Conservation (phyloP, 1,140 invertebrate genomes). For the Copidosoma floridanum region DNA sequence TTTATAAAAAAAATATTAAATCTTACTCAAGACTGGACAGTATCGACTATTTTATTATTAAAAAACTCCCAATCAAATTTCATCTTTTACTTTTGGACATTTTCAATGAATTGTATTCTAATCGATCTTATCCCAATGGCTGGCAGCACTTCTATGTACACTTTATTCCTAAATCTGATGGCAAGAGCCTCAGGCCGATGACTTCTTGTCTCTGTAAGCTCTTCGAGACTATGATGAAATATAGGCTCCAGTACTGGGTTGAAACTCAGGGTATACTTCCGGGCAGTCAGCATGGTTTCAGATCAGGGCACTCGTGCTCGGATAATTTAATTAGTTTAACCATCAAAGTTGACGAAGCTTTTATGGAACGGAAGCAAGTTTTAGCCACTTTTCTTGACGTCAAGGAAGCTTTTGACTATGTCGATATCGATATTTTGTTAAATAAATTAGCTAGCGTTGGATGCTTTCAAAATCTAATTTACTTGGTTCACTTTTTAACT, state of each 20-base stretch:
- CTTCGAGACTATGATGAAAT: not conserved
- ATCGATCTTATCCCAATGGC: not conserved
- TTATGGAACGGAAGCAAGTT: not conserved
- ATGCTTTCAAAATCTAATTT: not conserved
- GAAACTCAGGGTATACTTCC: not conserved
- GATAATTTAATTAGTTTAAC: not conserved
- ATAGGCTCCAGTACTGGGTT: not conserved
- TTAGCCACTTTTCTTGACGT: not conserved
- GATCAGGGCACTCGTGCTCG: not conserved
- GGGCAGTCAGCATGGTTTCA: not conserved
- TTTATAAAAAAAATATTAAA: not conserved
- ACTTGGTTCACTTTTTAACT: not conserved
- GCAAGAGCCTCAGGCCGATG: constrained; percentile 5
- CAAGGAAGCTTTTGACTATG: not conserved
- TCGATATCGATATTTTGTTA: not conserved
- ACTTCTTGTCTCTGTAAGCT: constrained; percentile 21
- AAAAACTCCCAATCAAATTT: not conserved
- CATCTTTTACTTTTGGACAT: not conserved
- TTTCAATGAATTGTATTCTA: not conserved
- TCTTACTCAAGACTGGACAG: not conserved
- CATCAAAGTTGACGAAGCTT: not conserved
- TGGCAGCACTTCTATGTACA: constrained; percentile 9
- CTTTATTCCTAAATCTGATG: constrained; percentile 10
- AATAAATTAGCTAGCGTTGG: not conserved
- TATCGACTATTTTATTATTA: not conserved